phyloP scores from a whole-genome alignment of 2,797 vertebrate genomes.

The Danio jaintianensis region DNA sequence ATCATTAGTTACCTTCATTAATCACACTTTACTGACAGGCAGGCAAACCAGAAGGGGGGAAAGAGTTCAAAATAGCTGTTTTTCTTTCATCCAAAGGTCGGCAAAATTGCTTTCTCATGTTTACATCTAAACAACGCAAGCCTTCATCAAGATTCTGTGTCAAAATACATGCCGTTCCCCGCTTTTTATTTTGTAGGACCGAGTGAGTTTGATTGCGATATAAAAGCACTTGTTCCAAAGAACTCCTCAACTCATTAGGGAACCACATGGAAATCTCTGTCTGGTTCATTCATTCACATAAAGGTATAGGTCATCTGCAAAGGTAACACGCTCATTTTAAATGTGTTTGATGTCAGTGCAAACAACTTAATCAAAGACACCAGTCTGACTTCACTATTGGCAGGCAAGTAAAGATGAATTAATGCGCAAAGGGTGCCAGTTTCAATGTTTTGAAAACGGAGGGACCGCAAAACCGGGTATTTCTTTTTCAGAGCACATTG shows the following conservation, averaged over 20 bases:
- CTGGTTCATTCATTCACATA: constrained; percentile 38
- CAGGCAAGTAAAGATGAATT: constrained; percentile 18
- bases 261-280: constrained; percentile 45
- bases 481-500: constrained; percentile 24
- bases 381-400: constrained; percentile 34
- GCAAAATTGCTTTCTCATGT: constrained; percentile 38
- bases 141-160: constrained; percentile 31
- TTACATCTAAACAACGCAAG: constrained; percentile 11
- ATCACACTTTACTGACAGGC: constrained; percentile 46
- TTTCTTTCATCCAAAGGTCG: constrained; percentile 38
- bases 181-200: constrained; percentile 19
- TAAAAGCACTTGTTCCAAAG: constrained; percentile 49
- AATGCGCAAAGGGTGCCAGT: background rate
- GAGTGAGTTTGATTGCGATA: constrained; percentile 46
- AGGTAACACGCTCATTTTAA: constrained; percentile 36
- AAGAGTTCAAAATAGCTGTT: constrained; percentile 28
- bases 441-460: constrained; percentile 21
- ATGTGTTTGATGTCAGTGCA: constrained; percentile 35
- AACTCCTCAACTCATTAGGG: constrained; percentile 41
- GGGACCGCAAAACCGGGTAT: background rate
- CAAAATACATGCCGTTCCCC: constrained; percentile 28
- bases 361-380: constrained; percentile 46
- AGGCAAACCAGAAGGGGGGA: constrained; percentile 27
- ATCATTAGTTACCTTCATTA: constrained; percentile 53
- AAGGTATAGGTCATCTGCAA: constrained; percentile 44